Evolutionary conservation across 2,797 vertebrate genomes (phyloP), one percentile per base, ranked within the genome.

Genomic region (Silurus lanzhouensis): DNA sequence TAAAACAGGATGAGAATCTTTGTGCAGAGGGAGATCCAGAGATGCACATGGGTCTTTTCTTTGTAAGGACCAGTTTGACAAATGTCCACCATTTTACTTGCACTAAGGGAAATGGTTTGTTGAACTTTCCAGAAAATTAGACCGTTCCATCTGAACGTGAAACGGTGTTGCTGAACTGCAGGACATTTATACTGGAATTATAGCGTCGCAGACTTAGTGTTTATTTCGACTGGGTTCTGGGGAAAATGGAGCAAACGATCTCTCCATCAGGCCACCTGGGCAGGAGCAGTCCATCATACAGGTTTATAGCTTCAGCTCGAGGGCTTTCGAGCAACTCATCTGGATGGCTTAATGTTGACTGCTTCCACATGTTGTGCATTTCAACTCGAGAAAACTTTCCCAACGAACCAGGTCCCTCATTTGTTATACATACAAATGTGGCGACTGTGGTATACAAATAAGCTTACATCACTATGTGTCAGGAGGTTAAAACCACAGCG

Each of bases 341-440:
- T 92, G 92, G 94, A 94, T 91, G 92, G 90, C 85, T 48, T 90
- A 82, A 60, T 88, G 87, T 44, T 92, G 92, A 95, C 94, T 92
- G 94, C 90, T 95, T 94, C 94, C 94, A 95, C 93, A 94, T 95
- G 95, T 78, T 83, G 80, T 71, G 85, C 80, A 55, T 91, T 92
- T 91, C 84, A 85, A 81, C 71, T 66, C 88, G 75, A 77, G 61
- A 88, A 88, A 80, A 85, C 83, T 83, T 87, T 82, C n/a, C 83
- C 87, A 76, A 84, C 85, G 79, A 91, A 91, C 8, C 86, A 85
- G 83, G 78, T 89, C 85, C 20, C 75, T 87, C 76, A 86, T 87
- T 85, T 84, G 71, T 87, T 85, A 84, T 58, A 75, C 66, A 64
- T 67, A 68, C 61, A 61, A 78, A 85, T 84, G 86, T 88, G 77